Evolutionary conservation across 1,140 invertebrate species (phyloP), one percentile per base, ranked within the genome.

Genomic region (Daktulosphaira vitifoliae): DNA sequence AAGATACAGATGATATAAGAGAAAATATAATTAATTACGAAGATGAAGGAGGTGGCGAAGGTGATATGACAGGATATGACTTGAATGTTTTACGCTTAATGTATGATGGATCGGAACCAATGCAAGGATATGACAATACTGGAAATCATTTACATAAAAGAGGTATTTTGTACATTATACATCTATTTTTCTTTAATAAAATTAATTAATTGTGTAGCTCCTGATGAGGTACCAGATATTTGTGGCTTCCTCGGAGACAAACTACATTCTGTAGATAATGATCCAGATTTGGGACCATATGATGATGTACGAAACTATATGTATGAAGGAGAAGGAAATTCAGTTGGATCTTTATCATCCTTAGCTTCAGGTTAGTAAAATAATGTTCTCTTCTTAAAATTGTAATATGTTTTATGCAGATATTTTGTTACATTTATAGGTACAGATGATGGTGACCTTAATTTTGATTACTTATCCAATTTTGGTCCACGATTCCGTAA

Each of bases 1-100:
- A 95, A 73, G 92, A 96, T 72, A 84, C 92, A 69, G 93, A 97
- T 73, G 95, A 98, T 73, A 94, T 96, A 37, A 79, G 93, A 68
- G 94, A 97, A 76, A 98, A 93, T 71, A 96, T 98, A 68, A 96
- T 97, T 67, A 91, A 91, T 71, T 97, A 98, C 72, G 91, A 96
- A 74, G 95, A 97, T 71, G 94, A 98, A 77, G 94, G 94, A 38
- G 93, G 91, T 71, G 93, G 93, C 69, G 93, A 97, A 76, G 89
- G 90, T 15, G 94, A 98, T 72, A 81, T 82, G 74, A 89, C 92
- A 1, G 90, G 88, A 6, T 98, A 92, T 74, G 94, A 98, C 74
- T 80, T 98, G 18, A 90, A 87, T 68, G 89, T 94, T n/a, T 78
- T 98, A 2, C 78, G 89, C 65, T 77, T 79, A 54, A 81, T 84